Evolutionary conservation across 2,888 invertebrate species (phyloP).

Genomic region (Catocala sponsa): DNA sequence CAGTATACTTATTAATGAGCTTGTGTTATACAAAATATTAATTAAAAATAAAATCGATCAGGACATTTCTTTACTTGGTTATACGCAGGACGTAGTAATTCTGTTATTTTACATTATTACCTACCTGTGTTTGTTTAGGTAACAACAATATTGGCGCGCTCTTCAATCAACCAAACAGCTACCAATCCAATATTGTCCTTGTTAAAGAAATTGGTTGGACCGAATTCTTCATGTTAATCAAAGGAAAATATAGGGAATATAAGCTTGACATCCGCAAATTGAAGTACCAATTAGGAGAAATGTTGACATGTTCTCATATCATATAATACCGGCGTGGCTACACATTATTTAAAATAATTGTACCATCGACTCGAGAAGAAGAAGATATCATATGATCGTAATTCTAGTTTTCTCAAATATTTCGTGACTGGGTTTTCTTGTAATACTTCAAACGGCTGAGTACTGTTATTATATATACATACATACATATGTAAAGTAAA

Average conservation of each 20-base stretch:
- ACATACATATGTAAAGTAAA: too few relatives aligned
- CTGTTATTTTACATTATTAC: slow-evolving; percentile 18
- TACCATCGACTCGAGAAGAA: too few relatives aligned
- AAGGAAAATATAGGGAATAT: slow-evolving; percentile 8
- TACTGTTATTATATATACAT: too few relatives aligned
- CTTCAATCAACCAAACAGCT: slow-evolving; percentile 16
- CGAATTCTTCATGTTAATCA: slow-evolving; percentile 11
- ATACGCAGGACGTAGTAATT: background rate
- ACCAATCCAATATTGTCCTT: slow-evolving; percentile 20
- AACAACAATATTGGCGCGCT: slow-evolving; percentile 11
- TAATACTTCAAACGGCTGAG: too few relatives aligned
- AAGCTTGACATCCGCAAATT: slow-evolving; percentile 6
- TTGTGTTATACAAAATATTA: too few relatives aligned
- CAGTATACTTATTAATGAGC: too few relatives aligned
- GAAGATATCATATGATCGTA: background rate
- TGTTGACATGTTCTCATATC: background rate
- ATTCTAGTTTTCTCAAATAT: background rate
- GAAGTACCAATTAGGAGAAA: slow-evolving; percentile 5
- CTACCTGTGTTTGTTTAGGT: slow-evolving; percentile 27
- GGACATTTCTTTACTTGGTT: too few relatives aligned
- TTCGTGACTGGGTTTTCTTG: background rate
- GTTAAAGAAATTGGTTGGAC: slow-evolving; percentile 11
- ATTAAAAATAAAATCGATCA: too few relatives aligned
- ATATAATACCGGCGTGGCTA: background rate
- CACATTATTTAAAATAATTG: too few relatives aligned